Evolutionary conservation across 2,797 vertebrate species (phyloP).

Genomic region (Scarus forsteni): DNA sequence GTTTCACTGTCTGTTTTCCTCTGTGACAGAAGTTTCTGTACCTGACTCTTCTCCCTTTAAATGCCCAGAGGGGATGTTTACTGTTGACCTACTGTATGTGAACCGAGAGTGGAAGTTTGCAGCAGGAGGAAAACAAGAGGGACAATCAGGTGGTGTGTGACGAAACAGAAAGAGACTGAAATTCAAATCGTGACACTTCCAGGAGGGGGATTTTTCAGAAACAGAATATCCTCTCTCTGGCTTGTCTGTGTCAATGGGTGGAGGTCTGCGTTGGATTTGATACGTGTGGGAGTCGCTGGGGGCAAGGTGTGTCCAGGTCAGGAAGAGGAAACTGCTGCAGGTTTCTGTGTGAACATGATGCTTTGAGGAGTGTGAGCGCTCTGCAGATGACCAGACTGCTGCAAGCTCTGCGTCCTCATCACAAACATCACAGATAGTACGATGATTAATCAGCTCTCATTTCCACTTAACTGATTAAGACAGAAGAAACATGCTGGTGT

Average conservation of each 20-base stretch:
- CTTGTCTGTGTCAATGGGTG: constrained; percentile 26
- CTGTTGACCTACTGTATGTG: constrained; percentile 13
- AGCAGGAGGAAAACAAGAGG: neutral
- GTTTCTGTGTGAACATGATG: constrained; percentile 66
- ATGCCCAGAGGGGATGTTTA: constrained; percentile 18
- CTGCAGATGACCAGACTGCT: constrained; percentile 37
- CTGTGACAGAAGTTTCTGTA: constrained; percentile 46
- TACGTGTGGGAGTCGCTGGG: constrained; percentile 76
- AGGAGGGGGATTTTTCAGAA: constrained; percentile 63
- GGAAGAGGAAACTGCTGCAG: constrained; percentile 44
- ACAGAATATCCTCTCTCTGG: constrained; percentile 50
- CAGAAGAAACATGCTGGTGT: neutral
- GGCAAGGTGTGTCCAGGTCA: constrained; percentile 66
- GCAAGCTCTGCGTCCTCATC: constrained; percentile 52
- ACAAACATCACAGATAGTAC: constrained; percentile 35
- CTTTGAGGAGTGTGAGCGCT: constrained; percentile 25
- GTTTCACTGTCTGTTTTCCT: constrained; percentile 38
- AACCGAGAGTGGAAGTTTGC: constrained; percentile 6
- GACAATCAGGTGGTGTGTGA: neutral
- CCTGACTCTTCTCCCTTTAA: constrained; percentile 19
- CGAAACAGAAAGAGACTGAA: constrained; percentile 28
- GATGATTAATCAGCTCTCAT: constrained; percentile 24
- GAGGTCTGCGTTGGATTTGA: constrained; percentile 55
- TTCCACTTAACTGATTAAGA: constrained; percentile 13
- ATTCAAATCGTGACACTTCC: constrained; percentile 29